Evolutionary conservation across 2,888 invertebrate genomes (phyloP).

Genomic region (Anarsia innoxiella): DNA sequence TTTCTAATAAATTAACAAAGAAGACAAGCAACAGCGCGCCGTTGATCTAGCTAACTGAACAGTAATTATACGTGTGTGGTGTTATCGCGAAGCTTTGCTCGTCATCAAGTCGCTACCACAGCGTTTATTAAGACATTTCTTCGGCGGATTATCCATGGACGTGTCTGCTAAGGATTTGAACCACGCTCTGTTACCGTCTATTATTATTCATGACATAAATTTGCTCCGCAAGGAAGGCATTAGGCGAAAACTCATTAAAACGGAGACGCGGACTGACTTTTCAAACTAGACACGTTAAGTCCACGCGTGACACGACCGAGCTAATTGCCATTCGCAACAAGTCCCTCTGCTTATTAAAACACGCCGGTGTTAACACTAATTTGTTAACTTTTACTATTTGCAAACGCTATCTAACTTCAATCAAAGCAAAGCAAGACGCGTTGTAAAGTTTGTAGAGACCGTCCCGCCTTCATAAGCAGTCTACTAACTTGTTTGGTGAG

Average conservation of each 20-base stretch:
- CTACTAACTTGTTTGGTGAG: too few species aligned
- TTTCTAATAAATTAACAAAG: too few species aligned
- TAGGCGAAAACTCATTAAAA: slow-evolving; percentile 74
- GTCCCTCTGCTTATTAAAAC: slow-evolving; percentile 59
- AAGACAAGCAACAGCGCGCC: too few species aligned
- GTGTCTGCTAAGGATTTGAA: slow-evolving; percentile 64
- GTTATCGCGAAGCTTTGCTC: slow-evolving; percentile 28
- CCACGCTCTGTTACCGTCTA: slow-evolving; percentile 57
- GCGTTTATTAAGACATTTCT: slow-evolving; percentile 61
- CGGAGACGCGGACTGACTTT: slow-evolving; percentile 69
- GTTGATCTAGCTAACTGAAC: too few species aligned
- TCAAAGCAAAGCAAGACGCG: slow-evolving; percentile 1
- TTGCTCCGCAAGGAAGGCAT: slow-evolving; percentile 65
- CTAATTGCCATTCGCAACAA: slow-evolving; percentile 65
- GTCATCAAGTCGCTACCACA: slow-evolving; percentile 52
- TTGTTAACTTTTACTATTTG: slow-evolving; percentile 43
- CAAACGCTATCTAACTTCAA: slow-evolving; percentile 12
- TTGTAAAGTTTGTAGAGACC: not conserved
- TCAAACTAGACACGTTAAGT: slow-evolving; percentile 73
- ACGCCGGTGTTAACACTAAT: slow-evolving; percentile 55
- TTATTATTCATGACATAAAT: slow-evolving; percentile 75
- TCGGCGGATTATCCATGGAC: slow-evolving; percentile 54
- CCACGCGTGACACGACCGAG: slow-evolving; percentile 64
- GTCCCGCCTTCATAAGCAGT: not conserved
- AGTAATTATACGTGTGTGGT: slow-evolving; percentile 3